These are phyloP conservation scores for Lepidurus couesii DNA, from an alignment of 1,140 invertebrate species.

Conservation along the genomic window DNA sequence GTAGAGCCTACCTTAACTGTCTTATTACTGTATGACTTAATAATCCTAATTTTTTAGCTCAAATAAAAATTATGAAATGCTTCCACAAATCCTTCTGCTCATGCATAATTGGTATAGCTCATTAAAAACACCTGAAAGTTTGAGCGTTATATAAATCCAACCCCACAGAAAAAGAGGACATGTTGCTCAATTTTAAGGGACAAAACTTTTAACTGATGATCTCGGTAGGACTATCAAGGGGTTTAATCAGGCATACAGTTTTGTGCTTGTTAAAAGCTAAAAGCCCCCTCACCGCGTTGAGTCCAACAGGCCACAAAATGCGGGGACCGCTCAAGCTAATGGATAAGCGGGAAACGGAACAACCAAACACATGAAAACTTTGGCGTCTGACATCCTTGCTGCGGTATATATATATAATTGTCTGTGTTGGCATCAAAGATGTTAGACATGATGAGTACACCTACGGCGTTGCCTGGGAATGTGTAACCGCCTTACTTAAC, in stretches of 20 bases:
- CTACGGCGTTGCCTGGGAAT: slow-evolving; percentile 8
- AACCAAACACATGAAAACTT: slow-evolving; percentile 10
- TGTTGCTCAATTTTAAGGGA: neutral
- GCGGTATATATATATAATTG: slow-evolving; percentile 15
- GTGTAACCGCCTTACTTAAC: slow-evolving; percentile 14
- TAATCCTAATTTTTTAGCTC: too few relatives aligned
- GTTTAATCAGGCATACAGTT: slow-evolving; percentile 4
- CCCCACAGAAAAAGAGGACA: neutral
- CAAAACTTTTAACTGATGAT: slow-evolving; percentile 8
- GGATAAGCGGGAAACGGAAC: neutral
- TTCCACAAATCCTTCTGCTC: too few relatives aligned
- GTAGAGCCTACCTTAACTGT: too few relatives aligned
- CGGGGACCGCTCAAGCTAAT: slow-evolving; percentile 17
- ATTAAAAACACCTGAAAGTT: too few relatives aligned
- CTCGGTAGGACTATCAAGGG: neutral
- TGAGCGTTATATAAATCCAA: neutral
- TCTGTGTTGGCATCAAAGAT: slow-evolving; percentile 7
- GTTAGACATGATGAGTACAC: slow-evolving; percentile 8
- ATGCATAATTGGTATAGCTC: too few relatives aligned
- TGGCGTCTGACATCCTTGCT: neutral
- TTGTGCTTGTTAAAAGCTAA: slow-evolving; percentile 19
- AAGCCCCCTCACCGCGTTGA: neutral
- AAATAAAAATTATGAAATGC: too few relatives aligned
- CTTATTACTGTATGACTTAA: too few relatives aligned
- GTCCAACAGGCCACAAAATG: slow-evolving; percentile 13